A percentile compares a stretch with the other conserved stretches of the same genome.
Conservation (phyloP, 2,113 vertebrate genomes). For the Setophaga kirtlandii region DNA sequence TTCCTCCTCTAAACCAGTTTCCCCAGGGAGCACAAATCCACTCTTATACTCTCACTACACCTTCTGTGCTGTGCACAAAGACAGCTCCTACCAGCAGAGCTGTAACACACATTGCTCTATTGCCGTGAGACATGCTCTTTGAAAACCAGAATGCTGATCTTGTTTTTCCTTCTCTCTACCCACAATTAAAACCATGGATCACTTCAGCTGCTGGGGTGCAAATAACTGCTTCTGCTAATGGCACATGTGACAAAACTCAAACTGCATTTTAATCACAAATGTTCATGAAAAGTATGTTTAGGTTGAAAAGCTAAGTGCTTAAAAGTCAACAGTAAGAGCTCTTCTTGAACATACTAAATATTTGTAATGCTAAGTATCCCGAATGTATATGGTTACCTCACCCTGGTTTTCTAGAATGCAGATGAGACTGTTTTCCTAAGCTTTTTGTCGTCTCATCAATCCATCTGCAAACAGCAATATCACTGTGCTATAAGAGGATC, state of each 20-base stretch:
- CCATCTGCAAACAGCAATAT: not conserved
- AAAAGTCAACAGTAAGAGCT: not conserved
- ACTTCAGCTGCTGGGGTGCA: not conserved
- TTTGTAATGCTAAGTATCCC: not conserved
- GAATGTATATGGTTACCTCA: not conserved
- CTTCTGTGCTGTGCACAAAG: not conserved
- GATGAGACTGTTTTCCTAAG: not conserved
- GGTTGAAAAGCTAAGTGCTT: not conserved
- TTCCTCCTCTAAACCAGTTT: not conserved
- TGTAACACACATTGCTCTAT: not conserved
- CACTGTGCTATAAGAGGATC: not conserved
- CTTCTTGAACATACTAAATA: not conserved
- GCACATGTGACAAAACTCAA: not conserved
- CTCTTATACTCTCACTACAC: rapidly evolving
- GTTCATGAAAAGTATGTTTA: not conserved
- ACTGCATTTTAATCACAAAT: not conserved
- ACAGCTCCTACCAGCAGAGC: not conserved
- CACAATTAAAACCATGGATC: not conserved
- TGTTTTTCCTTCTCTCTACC: not conserved
- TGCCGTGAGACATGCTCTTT: not conserved
- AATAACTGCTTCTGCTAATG: not conserved
- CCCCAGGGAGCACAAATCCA: not conserved
- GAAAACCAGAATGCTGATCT: not conserved
- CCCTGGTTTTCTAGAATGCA: not conserved
- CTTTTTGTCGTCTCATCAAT: not conserved